Evolutionary conservation across 2,113 vertebrate species (phyloP).

Genomic region (Synodontis membranacea): DNA sequence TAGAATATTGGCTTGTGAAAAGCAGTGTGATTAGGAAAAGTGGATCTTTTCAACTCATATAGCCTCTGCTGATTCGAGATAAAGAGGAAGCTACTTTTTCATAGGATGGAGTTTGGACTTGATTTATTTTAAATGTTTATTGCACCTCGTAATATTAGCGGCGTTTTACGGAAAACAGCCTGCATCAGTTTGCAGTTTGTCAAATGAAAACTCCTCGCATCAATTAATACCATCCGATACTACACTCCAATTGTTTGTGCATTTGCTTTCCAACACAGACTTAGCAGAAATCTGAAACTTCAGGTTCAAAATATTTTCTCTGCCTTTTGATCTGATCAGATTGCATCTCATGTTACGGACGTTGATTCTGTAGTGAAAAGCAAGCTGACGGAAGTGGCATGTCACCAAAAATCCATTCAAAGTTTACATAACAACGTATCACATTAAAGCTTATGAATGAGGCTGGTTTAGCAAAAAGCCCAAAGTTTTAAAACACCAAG

Average conservation of each 20-base stretch:
- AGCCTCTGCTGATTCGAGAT: neutral
- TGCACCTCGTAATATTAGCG: neutral
- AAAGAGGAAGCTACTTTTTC: neutral
- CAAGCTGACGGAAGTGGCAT: neutral
- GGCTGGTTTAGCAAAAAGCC: neutral
- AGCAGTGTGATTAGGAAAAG: neutral
- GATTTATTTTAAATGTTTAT: neutral
- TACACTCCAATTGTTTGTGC: neutral
- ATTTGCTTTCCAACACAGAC: neutral
- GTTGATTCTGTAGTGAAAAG: neutral
- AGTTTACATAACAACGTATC: neutral
- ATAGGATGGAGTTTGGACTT: neutral
- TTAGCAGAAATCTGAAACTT: slow-evolving; percentile 3
- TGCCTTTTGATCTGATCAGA: too few species aligned
- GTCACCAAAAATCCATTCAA: neutral
- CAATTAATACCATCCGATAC: neutral
- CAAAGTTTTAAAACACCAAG: neutral
- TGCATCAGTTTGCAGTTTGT: neutral
- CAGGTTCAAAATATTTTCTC: neutral
- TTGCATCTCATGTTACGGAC: neutral
- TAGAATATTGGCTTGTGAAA: neutral
- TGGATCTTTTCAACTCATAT: neutral
- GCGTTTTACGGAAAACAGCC: neutral
- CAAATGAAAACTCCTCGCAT: neutral
- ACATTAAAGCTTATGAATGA: neutral